Evolutionary conservation across 1,140 invertebrate genomes (phyloP), one percentile per base, ranked within the genome.

Genomic region (Leptestheria dahalacensis): DNA sequence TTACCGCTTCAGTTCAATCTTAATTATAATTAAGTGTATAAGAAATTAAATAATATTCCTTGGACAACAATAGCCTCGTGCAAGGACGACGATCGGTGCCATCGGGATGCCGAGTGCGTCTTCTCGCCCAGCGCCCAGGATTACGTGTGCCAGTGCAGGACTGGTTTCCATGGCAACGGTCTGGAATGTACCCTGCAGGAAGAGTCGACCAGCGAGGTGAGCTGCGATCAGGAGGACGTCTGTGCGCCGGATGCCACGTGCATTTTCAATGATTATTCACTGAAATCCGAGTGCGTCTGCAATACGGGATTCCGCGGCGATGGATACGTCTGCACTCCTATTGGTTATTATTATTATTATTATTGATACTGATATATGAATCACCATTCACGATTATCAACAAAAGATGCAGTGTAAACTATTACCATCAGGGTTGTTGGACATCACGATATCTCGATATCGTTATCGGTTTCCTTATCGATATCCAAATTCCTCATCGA

Each of bases 141-240:
- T 4, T 87, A 88, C 66, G 72, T 80, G 47, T 95, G 91, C 69
- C 77, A 80, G 24, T 96, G 92, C 67, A 80, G 80, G 26, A 72
- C 77, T 26, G 89, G 87, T 15, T 94, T 81, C 69, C 78, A 81
- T 64, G 87, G 88, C 24, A 83, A 92, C 70, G 88, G 88, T 6
- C 79, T 79, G 61, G 76, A 77, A 63, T 93, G 90, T 76, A 72
- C 6, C 23, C 26, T 46, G 21, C 23, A 56, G 26, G 24, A 28
- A 29, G 18, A 10, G 28, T 46, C 41, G 33, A 41, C 15, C 6
- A 41, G 15, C 33, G 33, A 15, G 33, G 26, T 52, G n/a, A n/a
- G n/a, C n/a, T 60, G 58, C 28, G 58, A 60, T 52, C 28, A 56
- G 41, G 24, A 50, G 6, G 47, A 52, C 50, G 78, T 82, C 65